Base-by-base conservation (phyloP, 1,140 invertebrate genomes). In the Euglossa dilemma region DNA sequence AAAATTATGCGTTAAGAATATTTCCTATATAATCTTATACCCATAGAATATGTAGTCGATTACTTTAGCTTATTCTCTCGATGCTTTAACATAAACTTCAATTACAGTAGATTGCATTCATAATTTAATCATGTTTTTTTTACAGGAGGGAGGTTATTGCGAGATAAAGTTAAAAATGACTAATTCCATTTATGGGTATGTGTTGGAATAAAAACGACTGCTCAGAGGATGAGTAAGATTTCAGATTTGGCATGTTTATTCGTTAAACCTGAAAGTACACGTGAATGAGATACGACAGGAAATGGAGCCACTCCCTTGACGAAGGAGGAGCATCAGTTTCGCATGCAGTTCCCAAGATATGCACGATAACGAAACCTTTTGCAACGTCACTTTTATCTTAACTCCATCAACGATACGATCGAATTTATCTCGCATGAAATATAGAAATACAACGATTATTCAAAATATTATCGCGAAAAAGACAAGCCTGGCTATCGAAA, bases 141-240 rank as follows among this genome's bases (percentile, higher is more conserved):
- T 18, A 6, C n/a, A 0, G 25, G 20, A 28, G 23, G 0, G 2
- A 18, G 6, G 18, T 28, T 67, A 45, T 20, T 2, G 5, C 36
- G 57, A 56, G n/a, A 61, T 4, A 66, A 70, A 47, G n/a, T 70
- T 28, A 16, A 45, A 61, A 61, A 59, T 14, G 47, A 52, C 54
- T 28, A 59, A 70, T 43, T 63, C 80, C 80, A 54, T 83, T 54
- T 83, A 83, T n/a, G 63, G 61, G 18, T 54, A 50, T 70, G 0
- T n/a, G 47, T 28, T 28, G 9, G n/a, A 67, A 56, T 43, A n/a
- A 61, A 70, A 83, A 77, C 36, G 47, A 69, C 63, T 82, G 56
- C 54, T 82, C 74, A 78, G 54, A 56, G 47, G 11, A 14, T 83
- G 74, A 76, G 47, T 83, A 83, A 77, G 54, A 61, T 78, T 67